Percentiles rank a stretch among this genome's conserved stretches.
phyloP scores from a whole-genome alignment of 1,140 invertebrate species.

The Bicyclus anynana region DNA sequence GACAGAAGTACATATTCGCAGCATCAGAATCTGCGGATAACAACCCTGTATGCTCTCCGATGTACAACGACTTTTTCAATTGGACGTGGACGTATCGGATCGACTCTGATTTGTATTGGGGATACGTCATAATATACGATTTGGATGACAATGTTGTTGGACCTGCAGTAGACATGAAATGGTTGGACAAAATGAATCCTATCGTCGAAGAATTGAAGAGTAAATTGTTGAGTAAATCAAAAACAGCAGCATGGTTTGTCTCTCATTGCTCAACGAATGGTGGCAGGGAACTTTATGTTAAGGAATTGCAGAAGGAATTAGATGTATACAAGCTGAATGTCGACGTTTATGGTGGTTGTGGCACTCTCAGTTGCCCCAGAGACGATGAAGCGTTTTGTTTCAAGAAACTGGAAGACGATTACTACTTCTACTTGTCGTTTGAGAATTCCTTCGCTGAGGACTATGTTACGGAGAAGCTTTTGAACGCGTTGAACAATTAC shows the following conservation, averaged over 20 bases:
- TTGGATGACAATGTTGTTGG: conserved; percentile 45
- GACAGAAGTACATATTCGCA: conserved; percentile 61
- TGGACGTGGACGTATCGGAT: conserved; percentile 82
- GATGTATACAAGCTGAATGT: conserved; percentile 15
- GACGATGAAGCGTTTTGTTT: conserved; percentile 21
- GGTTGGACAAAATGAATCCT: conserved; percentile 44
- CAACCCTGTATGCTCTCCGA: conserved; percentile 38
- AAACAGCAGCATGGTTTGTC: conserved; percentile 44
- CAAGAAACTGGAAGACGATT: conserved; percentile 29
- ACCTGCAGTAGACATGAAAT: conserved; percentile 40
- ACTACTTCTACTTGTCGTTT: conserved; percentile 37
- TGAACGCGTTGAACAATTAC: conserved; percentile 28
- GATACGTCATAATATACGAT: conserved; percentile 65
- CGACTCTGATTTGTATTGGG: conserved; percentile 81
- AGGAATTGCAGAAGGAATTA: conserved; percentile 27
- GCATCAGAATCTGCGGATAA: conserved; percentile 55
- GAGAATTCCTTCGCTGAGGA: conserved; percentile 39
- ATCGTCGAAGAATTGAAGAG: conserved; percentile 37
- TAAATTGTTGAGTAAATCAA: conserved; percentile 37
- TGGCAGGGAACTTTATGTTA: conserved; percentile 31
- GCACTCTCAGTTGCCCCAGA: conserved; percentile 25
- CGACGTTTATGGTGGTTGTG: conserved; percentile 37
- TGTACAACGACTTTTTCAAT: conserved; percentile 76
- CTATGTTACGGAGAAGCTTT: conserved; percentile 37
- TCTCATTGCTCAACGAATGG: conserved; percentile 40